Percentiles rank a stretch among this genome's conserved stretches.
Evolutionary conservation across 2,113 vertebrate genomes (phyloP).

Genomic region (Chrysochloris asiatica): DNA sequence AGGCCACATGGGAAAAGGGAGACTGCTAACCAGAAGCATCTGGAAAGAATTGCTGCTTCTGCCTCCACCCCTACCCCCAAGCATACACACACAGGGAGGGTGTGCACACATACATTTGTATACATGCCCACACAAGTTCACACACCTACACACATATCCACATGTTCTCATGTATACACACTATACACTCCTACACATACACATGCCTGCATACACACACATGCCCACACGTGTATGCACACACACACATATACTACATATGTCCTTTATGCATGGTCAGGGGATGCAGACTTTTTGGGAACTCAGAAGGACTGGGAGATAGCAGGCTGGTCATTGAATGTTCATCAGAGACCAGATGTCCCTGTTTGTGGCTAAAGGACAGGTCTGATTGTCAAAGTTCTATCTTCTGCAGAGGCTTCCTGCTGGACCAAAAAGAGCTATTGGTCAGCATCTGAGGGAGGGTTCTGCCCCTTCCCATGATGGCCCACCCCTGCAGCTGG

Average conservation of each 20-base stretch:
- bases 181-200: too few species aligned
- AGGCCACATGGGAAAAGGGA: background rate
- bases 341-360: background rate
- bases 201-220: background rate
- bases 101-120: background rate
- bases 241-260: background rate
- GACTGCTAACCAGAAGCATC: background rate
- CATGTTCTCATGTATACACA: too few species aligned
- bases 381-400: background rate
- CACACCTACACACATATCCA: too few species aligned
- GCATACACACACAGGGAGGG: background rate
- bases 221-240: background rate
- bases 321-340: background rate
- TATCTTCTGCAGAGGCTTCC: background rate
- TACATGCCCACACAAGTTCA: too few species aligned
- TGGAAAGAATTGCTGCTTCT: background rate
- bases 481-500: background rate
- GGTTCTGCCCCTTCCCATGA: background rate
- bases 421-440: too few species aligned
- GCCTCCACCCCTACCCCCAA: too few species aligned
- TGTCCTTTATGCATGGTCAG: background rate
- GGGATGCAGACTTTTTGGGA: background rate
- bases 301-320: background rate
- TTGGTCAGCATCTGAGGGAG: accelerated
- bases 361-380: background rate